Evolutionary conservation across 2,113 vertebrate species (phyloP), one percentile per base, ranked within the genome.

Genomic region (Geococcyx californianus): DNA sequence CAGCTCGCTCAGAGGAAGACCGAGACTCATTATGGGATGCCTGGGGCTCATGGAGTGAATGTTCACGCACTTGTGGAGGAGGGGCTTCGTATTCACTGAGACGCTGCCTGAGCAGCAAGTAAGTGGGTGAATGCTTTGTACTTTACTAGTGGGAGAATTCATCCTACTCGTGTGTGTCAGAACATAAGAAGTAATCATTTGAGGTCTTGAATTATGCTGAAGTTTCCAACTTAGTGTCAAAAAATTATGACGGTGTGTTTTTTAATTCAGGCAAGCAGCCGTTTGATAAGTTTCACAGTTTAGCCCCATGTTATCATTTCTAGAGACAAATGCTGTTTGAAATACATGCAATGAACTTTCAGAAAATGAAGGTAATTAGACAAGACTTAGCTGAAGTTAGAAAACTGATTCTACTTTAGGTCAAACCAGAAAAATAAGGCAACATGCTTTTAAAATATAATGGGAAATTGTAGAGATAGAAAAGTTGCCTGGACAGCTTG

Each of bases 31-130:
- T 99, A 58, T 99, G 99, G 99, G 99, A 99, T 10, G 99, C 99
- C 82, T 99, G 99, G 99, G 99, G 99, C 38, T 97, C 98, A 0
- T 99, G 99, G 99, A 99, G 99, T 0, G 99, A 99, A 84, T 99
- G 99, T 82, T 99, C 99, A 6, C 98, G 99, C 47, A 99, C 99
- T 56, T 99, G 99, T 49, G 99, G 98, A 13, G 99, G 99, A 38
- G 99, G 99, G 3, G 99, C 99, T 73, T 99, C 99, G 0, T 99
- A 99, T 93, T 99, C 99, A 3, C 97, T 99, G 70, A 98, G 99
- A 91, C 98, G 99, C 85, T 99, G 99, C 94, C 98, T 99, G 70
- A 98, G 98, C 96, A 99, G 98, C 98, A 99, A 98, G 99, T 99
- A 99, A 98, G 98, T 93, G 26, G 28, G 47, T 86, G 58, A 79